phyloP scores from a whole-genome alignment of 2,888 invertebrate species.

The Drosophila antonietae region DNA sequence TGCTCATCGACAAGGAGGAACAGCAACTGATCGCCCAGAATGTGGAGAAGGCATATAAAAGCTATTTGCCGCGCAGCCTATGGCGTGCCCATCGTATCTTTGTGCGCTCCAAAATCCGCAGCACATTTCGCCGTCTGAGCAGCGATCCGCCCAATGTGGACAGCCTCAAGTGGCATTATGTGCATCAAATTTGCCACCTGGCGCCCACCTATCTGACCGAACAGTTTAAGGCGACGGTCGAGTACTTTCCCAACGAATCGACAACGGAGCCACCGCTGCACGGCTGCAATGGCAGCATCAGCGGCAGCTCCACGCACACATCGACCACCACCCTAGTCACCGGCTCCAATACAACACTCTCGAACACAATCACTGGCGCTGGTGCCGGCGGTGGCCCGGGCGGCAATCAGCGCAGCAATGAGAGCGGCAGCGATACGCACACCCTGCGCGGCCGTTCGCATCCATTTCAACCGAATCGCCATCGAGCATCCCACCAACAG shows the following conservation, averaged over 20 bases:
- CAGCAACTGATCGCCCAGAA: slow-evolving; percentile 88
- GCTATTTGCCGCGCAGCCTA: slow-evolving; percentile 92
- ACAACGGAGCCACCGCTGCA: slow-evolving; percentile 85
- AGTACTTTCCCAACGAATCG: slow-evolving; percentile 86
- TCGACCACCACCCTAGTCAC: slow-evolving; percentile 82
- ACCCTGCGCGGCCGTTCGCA: slow-evolving; percentile 8
- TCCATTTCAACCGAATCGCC: slow-evolving; percentile 9
- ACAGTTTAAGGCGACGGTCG: slow-evolving; percentile 85
- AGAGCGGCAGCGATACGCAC: slow-evolving; percentile 35
- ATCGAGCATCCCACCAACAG: slow-evolving; percentile 8
- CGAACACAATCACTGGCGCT: slow-evolving; percentile 40
- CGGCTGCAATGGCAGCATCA: slow-evolving; percentile 19
- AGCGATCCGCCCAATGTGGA: slow-evolving; percentile 86
- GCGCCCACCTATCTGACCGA: slow-evolving; percentile 93
- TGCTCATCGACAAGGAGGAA: slow-evolving; percentile 93
- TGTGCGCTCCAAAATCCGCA: slow-evolving; percentile 90
- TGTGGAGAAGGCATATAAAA: slow-evolving; percentile 91
- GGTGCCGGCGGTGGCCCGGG: slow-evolving; percentile 35
- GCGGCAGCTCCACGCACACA: slow-evolving; percentile 36
- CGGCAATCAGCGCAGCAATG: slow-evolving; percentile 27
- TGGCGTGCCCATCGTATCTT: slow-evolving; percentile 90
- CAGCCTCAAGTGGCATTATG: slow-evolving; percentile 91
- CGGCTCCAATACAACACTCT: slow-evolving; percentile 54
- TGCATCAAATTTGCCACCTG: slow-evolving; percentile 91
- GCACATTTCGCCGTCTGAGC: slow-evolving; percentile 87